These are phyloP conservation scores for Hirtodrosophila cameraria DNA, from an alignment of 2,888 invertebrate species.

Conservation along the genomic window DNA sequence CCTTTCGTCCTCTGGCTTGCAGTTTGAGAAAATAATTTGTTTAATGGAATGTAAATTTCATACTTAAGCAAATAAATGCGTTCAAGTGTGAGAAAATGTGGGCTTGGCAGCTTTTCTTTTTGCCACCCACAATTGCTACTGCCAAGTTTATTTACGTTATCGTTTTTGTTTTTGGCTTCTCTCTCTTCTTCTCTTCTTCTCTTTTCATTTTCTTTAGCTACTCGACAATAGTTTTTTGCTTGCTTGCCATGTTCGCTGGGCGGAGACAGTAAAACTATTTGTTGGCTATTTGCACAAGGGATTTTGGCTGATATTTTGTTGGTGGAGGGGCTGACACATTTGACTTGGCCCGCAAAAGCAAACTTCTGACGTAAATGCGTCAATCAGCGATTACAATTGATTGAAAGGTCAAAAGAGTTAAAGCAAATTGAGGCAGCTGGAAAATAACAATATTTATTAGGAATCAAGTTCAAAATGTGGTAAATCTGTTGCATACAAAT, in stretches of 20 bases:
- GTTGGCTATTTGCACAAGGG: conserved; percentile 53
- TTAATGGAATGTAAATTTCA: conserved; percentile 80
- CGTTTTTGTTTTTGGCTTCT: conserved; percentile 12
- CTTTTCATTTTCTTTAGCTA: too few relatives aligned
- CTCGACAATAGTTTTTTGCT: conserved; percentile 48
- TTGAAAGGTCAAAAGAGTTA: conserved; percentile 19
- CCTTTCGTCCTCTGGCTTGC: conserved; percentile 30
- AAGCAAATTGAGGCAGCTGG: conserved; percentile 7
- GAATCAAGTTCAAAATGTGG: background rate
- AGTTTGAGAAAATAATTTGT: conserved; percentile 76
- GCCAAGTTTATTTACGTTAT: conserved; percentile 33
- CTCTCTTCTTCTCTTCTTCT: too few relatives aligned
- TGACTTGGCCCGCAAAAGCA: conserved; percentile 8
- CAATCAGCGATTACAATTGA: conserved; percentile 36
- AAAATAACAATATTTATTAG: conserved; percentile 35
- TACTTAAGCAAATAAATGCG: conserved; percentile 77
- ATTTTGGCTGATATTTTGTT: conserved; percentile 28
- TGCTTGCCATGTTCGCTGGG: conserved; percentile 34
- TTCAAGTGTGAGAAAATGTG: conserved; percentile 53
- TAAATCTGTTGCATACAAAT: conserved; percentile 5
- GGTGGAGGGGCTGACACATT: conserved; percentile 12
- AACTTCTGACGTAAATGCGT: conserved; percentile 29
- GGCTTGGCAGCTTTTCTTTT: conserved; percentile 33
- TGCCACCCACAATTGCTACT: conserved; percentile 13
- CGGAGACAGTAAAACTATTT: conserved; percentile 50